phyloP scores from a whole-genome alignment of 2,113 vertebrate species.

The Columba janthina region DNA sequence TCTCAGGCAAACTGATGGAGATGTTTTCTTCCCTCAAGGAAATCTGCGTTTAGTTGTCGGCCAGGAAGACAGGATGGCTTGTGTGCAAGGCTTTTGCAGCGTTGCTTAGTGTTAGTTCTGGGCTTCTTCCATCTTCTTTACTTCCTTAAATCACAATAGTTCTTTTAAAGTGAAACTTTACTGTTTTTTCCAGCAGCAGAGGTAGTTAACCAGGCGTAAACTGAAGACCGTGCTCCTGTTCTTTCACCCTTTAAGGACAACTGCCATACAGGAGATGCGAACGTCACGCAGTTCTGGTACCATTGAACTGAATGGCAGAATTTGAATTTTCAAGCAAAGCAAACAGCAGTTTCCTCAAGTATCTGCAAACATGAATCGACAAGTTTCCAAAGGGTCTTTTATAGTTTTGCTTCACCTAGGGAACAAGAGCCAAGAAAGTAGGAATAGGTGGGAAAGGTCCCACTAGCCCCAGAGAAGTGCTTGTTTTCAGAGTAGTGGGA shows the following conservation, averaged over 20 bases:
- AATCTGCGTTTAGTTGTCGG: not conserved
- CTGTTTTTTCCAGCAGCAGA: not conserved
- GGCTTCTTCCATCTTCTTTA: not conserved
- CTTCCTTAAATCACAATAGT: not conserved
- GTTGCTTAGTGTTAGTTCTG: not conserved
- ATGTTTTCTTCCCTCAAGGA: conserved; percentile 47
- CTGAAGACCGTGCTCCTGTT: not conserved
- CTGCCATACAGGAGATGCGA: not conserved
- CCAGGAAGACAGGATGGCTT: not conserved
- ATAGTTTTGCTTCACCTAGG: not conserved
- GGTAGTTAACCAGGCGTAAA: not conserved
- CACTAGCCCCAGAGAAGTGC: not conserved
- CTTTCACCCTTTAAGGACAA: not conserved
- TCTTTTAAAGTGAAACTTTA: not conserved
- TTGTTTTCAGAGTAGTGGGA: not conserved
- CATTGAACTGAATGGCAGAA: not conserved
- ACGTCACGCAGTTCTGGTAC: not conserved
- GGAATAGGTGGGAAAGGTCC: not conserved
- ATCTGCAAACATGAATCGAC: not conserved
- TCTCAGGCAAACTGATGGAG: not conserved
- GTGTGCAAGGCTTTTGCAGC: not conserved
- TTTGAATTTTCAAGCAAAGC: not conserved
- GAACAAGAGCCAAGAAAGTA: not conserved
- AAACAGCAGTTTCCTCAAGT: not conserved
- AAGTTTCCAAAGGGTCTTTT: not conserved